Evolutionary conservation across 2,888 invertebrate genomes (phyloP), one percentile per base, ranked within the genome.

Genomic region (Amphipyra berbera): DNA sequence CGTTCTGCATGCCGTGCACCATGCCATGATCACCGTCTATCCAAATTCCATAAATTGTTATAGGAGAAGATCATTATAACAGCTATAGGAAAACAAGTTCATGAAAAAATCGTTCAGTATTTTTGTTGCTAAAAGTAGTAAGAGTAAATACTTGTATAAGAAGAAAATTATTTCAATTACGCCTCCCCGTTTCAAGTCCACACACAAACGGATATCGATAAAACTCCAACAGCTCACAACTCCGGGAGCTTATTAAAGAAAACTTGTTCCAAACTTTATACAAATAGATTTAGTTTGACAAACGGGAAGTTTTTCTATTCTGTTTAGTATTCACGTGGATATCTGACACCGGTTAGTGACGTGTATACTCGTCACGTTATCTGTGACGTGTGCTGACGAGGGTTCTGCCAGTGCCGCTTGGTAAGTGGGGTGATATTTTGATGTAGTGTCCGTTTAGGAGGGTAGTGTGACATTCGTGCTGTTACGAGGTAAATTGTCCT

Each of bases 271-370:
- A 3, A 70, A 69, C 54, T 69, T 68, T 33, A 46, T 14, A 59
- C 59, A 54, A 68, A 66, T 53, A 69, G 61, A 66, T 69, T 66
- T 56, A 55, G 61, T 69, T 50, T 2, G 10, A 49, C 49, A 38
- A 49, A 27, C 38, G 59, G 44, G 37, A 66, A 69, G 30, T 44
- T 69, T 69, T 13, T 35, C 27, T 27, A 41, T 59, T 35, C 9
- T 14, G 38, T 38, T 15, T 15, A 45, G 38, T 37, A 64, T 55
- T 45, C 70, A 57, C 58, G 27, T 48, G 47, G 21, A 64, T 50
- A 71, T 47, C 14, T 52, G 37, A 53, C 37, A 27, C 44, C 14
- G 27, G 7, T 13, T 14, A 33, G 46, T 40, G 40, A 10, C 42
- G 35, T 38, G 59, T 46, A 13, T 1, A 46, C 2, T 40, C n/a